phyloP scores from a whole-genome alignment of 2,113 vertebrate genomes.

The Albula goreensis region DNA sequence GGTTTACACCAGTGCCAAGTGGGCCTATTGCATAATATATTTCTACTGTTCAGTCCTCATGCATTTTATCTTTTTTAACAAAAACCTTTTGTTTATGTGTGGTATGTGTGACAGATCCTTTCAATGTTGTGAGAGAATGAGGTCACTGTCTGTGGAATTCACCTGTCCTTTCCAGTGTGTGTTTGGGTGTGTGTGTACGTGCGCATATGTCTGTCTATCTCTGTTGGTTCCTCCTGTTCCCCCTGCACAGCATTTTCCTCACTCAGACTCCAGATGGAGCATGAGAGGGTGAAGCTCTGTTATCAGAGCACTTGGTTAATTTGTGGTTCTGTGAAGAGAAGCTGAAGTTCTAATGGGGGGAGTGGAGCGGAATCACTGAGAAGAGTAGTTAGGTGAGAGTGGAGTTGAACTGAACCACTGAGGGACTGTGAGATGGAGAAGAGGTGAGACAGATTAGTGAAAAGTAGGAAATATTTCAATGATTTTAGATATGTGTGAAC shows the following conservation, averaged over 20 bases:
- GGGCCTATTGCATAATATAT: conserved; percentile 39
- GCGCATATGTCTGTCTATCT: neutral
- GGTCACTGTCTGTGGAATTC: conserved; percentile 25
- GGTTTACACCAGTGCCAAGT: conserved; percentile 29
- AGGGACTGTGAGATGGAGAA: neutral
- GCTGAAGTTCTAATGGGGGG: conserved; percentile 8
- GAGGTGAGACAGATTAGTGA: no score
- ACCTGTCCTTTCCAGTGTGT: conserved; percentile 14
- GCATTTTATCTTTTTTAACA: conserved; percentile 33
- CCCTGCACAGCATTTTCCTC: neutral
- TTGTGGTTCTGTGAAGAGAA: conserved; percentile 12
- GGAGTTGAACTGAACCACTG: neutral
- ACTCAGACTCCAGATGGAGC: conserved; percentile 22
- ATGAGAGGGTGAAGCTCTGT: conserved; percentile 12
- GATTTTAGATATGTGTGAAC: no score
- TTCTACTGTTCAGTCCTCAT: conserved; percentile 39
- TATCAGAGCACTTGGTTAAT: conserved; percentile 38
- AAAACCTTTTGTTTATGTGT: conserved; percentile 19
- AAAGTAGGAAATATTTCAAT: no score
- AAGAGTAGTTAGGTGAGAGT: neutral
- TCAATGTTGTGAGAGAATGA: conserved; percentile 3
- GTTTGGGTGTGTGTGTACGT: neutral
- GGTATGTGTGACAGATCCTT: conserved; percentile 24
- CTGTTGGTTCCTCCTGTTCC: neutral
- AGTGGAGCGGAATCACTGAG: conserved; percentile 14